Evolutionary conservation across 2,888 invertebrate species (phyloP), one percentile per base, ranked within the genome.

Genomic region (Argyra leucocephala): DNA sequence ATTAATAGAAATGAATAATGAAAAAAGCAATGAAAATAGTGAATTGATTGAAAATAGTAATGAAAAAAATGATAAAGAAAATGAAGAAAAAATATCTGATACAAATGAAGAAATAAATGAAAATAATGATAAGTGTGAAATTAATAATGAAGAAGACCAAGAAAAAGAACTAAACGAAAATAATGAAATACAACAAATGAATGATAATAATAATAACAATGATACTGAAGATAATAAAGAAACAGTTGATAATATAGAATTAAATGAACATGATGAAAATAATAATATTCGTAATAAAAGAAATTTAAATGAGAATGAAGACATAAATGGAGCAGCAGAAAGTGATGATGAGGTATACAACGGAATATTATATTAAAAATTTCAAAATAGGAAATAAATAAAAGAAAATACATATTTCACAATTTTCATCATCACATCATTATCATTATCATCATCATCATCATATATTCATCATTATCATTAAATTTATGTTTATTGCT

Each of bases 341-440:
- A 10, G 10, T 67, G 76, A 77, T 67, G 79, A 79, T 72, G 77
- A 79, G 79, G 79, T 79, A 79, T 76, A 78, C 73, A 75, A 76
- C 75, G 79, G 79, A 74, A 76, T 73, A 70, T 76, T 79, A 72
- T 79, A 77, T 23, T 18, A 22, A 60, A 22, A 24, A 37, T 57
- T 57, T 2, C n/a, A n/a, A 59, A 58, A 58, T 26, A 26, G 9
- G 7, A 31, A 31, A 31, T 31, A 6, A 31, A 31, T 10, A 6
- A 6, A 31, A 31, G 12, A 31, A 31, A 31, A 31, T 10, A 31
- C 31, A 1, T 6, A 31, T 31, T 6, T 31, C 31, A 31, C 12
- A 31, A 26, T 26, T 26, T 26, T n/a, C n/a, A 26, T 26, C 9
- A 26, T 26, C 26, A 26, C 9, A 26, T 26, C n/a, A n/a, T n/a